phyloP scores from a whole-genome alignment of 1,140 invertebrate species.

The Camponotus vicinus region DNA sequence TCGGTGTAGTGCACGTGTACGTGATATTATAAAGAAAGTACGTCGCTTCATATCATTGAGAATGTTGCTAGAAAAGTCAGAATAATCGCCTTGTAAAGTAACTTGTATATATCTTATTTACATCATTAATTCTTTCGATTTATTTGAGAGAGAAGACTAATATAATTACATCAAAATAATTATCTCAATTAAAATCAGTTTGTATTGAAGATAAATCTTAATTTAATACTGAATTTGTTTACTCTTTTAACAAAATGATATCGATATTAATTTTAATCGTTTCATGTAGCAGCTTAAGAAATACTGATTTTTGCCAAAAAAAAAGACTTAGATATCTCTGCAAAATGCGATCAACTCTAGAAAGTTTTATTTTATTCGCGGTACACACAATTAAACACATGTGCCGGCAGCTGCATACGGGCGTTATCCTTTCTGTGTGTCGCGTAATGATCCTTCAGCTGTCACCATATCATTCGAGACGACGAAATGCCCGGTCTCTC shows the following conservation, averaged over 20 bases:
- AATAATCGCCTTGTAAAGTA: not conserved
- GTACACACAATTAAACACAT: slow-evolving; percentile 73
- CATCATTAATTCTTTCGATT: too few species aligned
- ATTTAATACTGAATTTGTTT: not conserved
- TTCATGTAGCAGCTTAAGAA: not conserved
- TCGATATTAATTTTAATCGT: not conserved
- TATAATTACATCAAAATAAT: too few species aligned
- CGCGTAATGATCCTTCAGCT: slow-evolving; percentile 79
- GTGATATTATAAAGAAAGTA: slow-evolving; percentile 46
- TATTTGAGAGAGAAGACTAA: too few species aligned
- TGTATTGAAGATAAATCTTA: slow-evolving; percentile 5
- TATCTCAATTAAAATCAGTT: too few species aligned
- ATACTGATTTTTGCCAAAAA: not conserved
- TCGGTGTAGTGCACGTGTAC: slow-evolving; percentile 16
- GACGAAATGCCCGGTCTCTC: slow-evolving; percentile 43
- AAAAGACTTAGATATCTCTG: not conserved
- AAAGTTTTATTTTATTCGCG: slow-evolving; percentile 46
- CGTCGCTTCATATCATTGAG: not conserved
- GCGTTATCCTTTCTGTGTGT: slow-evolving; percentile 73
- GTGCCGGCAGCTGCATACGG: slow-evolving; percentile 78
- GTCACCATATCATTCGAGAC: slow-evolving; percentile 71
- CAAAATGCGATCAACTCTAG: not conserved
- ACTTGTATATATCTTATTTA: not conserved
- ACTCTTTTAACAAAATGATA: not conserved
- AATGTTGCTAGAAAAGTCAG: slow-evolving; percentile 8